Conservation (phyloP, 2,888 invertebrate genomes). For the Catocala nupta region DNA sequence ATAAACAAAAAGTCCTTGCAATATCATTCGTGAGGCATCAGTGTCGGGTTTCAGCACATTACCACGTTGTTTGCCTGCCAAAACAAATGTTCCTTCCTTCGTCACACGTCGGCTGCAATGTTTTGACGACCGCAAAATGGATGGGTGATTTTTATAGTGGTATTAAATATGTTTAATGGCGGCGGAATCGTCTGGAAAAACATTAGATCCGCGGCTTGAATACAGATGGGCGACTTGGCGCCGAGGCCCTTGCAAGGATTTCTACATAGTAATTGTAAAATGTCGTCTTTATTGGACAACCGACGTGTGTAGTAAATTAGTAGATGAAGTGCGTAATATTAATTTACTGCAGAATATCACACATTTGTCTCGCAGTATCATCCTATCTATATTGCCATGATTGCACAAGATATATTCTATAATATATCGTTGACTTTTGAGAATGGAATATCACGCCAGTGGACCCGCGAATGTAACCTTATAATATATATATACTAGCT, state of each 20-base stretch:
- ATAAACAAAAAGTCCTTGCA: constrained; percentile 34
- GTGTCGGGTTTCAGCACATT: constrained; percentile 61
- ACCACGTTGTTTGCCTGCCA: constrained; percentile 55
- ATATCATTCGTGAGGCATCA: constrained; percentile 40
- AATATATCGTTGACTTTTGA: too few relatives aligned
- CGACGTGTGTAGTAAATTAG: constrained; percentile 5
- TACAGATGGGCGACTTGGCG: constrained; percentile 42
- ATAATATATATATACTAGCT: too few relatives aligned
- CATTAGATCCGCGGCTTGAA: constrained; percentile 35
- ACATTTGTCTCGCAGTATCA: not conserved
- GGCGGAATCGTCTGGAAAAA: constrained; percentile 22
- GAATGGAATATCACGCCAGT: too few relatives aligned
- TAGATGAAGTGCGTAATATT: too few relatives aligned
- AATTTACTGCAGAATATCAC: too few relatives aligned
- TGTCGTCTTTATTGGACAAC: constrained; percentile 31
- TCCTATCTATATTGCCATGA: too few relatives aligned
- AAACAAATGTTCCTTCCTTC: constrained; percentile 58
- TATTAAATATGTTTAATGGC: constrained; percentile 30
- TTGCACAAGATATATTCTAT: too few relatives aligned
- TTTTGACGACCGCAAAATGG: constrained; percentile 46
- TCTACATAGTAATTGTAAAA: constrained; percentile 36
- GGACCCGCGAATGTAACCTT: too few relatives aligned
- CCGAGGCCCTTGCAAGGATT: constrained; percentile 44
- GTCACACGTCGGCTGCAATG: constrained; percentile 50
- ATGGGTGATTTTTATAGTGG: constrained; percentile 37